Base-by-base conservation (phyloP, 2,797 vertebrate species). In the Lagodon rhomboides region DNA sequence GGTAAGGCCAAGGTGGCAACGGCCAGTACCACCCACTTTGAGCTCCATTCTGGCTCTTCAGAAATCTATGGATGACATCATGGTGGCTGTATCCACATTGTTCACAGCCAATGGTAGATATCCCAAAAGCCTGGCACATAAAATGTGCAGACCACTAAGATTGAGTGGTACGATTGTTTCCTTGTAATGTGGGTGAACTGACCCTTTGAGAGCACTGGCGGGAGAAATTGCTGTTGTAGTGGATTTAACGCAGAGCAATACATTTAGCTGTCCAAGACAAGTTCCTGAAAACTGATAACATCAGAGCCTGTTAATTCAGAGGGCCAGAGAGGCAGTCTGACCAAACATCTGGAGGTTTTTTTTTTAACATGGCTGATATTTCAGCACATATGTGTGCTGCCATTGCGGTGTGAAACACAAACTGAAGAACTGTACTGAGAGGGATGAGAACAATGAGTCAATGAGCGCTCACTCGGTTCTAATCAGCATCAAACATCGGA, bases 401-500 rank as follows among this genome's bases (percentile, higher is more conserved):
- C 46, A 8, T 22, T 23, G 51, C 15, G 15, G 2, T 20, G n/a
- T 44, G 11, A 75, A 44, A 54, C 17, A n/a, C n/a, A 50, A 3
- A 27, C 46, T 43, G 17, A 49, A 55, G 9, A 50, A 15, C 27
- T 56, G 12, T 50, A 46, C 66, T 75, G 41, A 63, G 22, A 74
- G 73, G 0, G 11, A 64, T 56, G 60, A 56, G 43, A 73, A 75
- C 0, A 15, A 66, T 54, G 61, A 58, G 43, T 65, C 54, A n/a
- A 0, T 22, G 43, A 60, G 13, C 0, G 13, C 22, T 46, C 58
- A 12, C 25, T 68, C 30, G 12, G 4, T 49, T 64, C 20, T 60
- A 73, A 80, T 80, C 61, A 65, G 18, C 44, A 22, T 66, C 50
- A 50, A 60, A 76, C 64, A 63, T 53, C 71, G 22, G 25, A 68